Percentiles rank a stretch among this genome's conserved stretches.
Evolutionary conservation across 1,140 invertebrate genomes (phyloP).

Genomic region (Lutraria rhynchaena): DNA sequence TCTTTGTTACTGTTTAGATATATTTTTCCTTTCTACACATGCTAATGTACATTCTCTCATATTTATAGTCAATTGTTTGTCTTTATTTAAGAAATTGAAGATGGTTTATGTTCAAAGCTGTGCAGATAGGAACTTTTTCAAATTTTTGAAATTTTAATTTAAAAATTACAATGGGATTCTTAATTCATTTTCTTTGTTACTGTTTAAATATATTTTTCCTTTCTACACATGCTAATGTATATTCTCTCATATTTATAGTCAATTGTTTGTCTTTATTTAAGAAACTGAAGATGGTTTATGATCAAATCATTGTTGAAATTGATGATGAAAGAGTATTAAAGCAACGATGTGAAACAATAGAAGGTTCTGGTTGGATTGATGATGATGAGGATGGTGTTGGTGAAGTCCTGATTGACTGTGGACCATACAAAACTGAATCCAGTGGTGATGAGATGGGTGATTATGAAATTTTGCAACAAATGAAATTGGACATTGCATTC

Average conservation of each 20-base stretch:
- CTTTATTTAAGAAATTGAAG: not conserved
- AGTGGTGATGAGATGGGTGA: slow-evolving; percentile 7
- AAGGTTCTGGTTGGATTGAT: not conserved
- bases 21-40: not conserved
- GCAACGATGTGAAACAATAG: slow-evolving; percentile 12
- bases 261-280: not conserved
- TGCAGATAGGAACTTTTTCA: too few species aligned
- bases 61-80: not conserved
- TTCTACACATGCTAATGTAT: not conserved
- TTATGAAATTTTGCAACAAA: not conserved
- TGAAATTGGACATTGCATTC: too few species aligned
- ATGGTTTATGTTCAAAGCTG: too few species aligned
- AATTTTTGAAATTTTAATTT: too few species aligned
- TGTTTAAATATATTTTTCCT: not conserved
- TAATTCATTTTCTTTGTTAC: too few species aligned
- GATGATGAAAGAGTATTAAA: slow-evolving; percentile 2
- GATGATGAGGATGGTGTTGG: slow-evolving; percentile 13
- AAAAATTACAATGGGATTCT: too few species aligned
- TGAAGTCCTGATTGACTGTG: slow-evolving; percentile 9
- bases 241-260: not conserved
- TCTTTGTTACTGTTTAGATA: too few species aligned
- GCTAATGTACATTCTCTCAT: not conserved
- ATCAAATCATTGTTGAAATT: slow-evolving; percentile 19
- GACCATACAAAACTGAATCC: not conserved
- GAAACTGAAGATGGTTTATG: not conserved